Percentiles rank a stretch among this genome's conserved stretches.
Conservation (phyloP, 2,888 invertebrate species). For the Drosophila histrio region DNA sequence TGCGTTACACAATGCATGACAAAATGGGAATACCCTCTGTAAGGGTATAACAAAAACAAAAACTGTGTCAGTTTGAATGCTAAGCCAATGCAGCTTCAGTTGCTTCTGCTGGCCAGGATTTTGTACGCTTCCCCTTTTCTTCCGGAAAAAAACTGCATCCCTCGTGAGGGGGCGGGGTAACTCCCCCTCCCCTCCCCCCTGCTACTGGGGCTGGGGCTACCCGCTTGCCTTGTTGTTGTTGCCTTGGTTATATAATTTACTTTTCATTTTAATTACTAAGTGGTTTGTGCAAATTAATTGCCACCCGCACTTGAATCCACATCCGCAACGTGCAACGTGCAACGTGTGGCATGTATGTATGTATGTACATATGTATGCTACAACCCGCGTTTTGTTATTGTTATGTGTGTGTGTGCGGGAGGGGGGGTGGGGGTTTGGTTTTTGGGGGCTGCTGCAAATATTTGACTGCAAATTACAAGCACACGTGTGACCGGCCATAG, state of each 20-base stretch:
- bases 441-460: slow-evolving; percentile 33
- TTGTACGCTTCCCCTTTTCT: neutral
- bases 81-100: neutral
- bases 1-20: neutral
- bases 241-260: slow-evolving; percentile 68
- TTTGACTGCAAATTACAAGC: slow-evolving; percentile 55
- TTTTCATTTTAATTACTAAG: slow-evolving; percentile 78
- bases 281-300: slow-evolving; percentile 76
- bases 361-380: too few relatives aligned
- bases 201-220: neutral
- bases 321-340: slow-evolving; percentile 4
- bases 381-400: slow-evolving; percentile 16
- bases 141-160: neutral
- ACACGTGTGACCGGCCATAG: slow-evolving; percentile 30
- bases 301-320: slow-evolving; percentile 47
- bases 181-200: neutral
- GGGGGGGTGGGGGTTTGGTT: neutral
- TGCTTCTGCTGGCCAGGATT: slow-evolving; percentile 5
- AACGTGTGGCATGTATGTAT: slow-evolving; percentile 8
- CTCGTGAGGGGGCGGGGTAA: too few relatives aligned
- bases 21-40: neutral
- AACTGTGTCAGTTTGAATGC: slow-evolving; percentile 12
- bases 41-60: neutral
- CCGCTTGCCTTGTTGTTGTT: neutral
- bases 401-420: neutral